Conservation (phyloP, 2,113 vertebrate genomes). For the Haemorhous mexicanus region DNA sequence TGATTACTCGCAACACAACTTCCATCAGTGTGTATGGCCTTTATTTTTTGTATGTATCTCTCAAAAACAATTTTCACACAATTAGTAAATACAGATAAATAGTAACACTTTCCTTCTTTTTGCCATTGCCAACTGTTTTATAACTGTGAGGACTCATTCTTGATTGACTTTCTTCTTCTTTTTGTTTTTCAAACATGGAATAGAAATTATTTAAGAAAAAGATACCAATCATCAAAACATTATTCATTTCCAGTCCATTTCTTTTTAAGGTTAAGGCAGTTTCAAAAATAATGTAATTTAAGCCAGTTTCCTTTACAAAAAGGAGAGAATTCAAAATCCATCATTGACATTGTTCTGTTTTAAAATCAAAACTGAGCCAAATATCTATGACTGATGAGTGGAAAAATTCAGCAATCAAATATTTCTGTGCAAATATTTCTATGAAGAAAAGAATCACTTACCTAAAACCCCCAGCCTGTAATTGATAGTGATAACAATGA, state of each 20-base stretch:
- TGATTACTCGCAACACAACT: not conserved
- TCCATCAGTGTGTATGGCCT: not conserved
- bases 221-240: not conserved
- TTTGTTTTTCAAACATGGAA: not conserved
- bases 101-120: not conserved
- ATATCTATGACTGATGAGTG: fast-evolving
- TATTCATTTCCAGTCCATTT: not conserved
- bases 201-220: not conserved
- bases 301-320: not conserved
- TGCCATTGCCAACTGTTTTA: not conserved
- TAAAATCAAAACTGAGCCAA: not conserved
- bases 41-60: not conserved
- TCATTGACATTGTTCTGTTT: not conserved
- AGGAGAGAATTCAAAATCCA: not conserved
- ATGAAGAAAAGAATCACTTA: conserved; percentile 65
- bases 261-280: not conserved
- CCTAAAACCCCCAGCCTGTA: conserved; percentile 91
- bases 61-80: not conserved
- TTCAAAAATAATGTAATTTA: not conserved
- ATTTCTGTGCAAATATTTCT: not conserved
- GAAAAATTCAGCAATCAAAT: not conserved
- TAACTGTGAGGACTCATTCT: not conserved
- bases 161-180: not conserved
- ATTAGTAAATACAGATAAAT: not conserved
- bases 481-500: conserved; percentile 93